Evolutionary conservation across 2,797 vertebrate genomes (phyloP), one percentile per base, ranked within the genome.

Genomic region (Tauraco hartlaubi): DNA sequence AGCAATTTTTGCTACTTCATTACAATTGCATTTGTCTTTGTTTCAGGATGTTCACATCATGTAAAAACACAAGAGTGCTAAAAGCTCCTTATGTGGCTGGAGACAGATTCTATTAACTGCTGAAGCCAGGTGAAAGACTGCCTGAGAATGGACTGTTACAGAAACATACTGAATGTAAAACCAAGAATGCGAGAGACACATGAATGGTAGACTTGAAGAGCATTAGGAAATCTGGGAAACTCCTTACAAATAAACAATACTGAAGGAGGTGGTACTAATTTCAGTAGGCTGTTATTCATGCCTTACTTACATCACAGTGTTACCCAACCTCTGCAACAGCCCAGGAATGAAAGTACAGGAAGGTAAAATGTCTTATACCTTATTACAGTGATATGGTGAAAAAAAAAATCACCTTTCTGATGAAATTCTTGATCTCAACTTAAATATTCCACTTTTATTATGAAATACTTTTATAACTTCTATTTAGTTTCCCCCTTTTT

Each of bases 31-130:
- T 63, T 78, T 76, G 11, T 58, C 62, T 49, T 72, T 84, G 20
- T 71, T 84, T 71, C 0, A 0, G 43, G 58, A 72, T 0, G 0
- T 64, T 79, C 66, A 43, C 9, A 85, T 31, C 16, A 11, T 18
- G 7, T 69, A 8, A 85, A 94, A 95, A 37, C 10, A 54, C 1
- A 61, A 37, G 28, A 62, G 17, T 52, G 49, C 20, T 59, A 44
- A 61, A 90, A 85, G n/a, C 12, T 85, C n/a, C 55, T 44, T 26
- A 29, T 26, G 29, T 31, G 31, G 9, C 55, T 85, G 28, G 68
- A 83, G 49, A 25, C 49, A 18, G 31, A 52, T 52, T 68, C 51
- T 52, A 5, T 49, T 61, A 72, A 28, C 12, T 72, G 46, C 33
- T 54, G 55, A 67, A 96, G 22, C 4, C 43, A 75, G 20, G 3